Evolutionary conservation across 2,888 invertebrate genomes (phyloP).

Genomic region (Euspilapteryx auroguttella): DNA sequence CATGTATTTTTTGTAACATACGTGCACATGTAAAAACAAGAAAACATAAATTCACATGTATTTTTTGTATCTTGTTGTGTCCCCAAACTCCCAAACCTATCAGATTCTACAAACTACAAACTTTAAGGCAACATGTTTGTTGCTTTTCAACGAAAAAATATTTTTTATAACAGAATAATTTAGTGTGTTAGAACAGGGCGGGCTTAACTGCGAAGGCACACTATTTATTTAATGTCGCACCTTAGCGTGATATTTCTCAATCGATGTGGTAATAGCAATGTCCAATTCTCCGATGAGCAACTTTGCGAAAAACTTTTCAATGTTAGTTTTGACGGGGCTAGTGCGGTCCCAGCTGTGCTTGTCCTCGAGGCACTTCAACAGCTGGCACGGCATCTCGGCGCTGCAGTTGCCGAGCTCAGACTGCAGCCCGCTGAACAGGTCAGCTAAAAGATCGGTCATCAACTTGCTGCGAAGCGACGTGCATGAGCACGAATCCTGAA

Average conservation of each 20-base stretch:
- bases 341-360: slow-evolving; percentile 39
- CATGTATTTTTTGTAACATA: background rate
- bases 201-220: too few species aligned
- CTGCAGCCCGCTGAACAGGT: slow-evolving; percentile 36
- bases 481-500: slow-evolving; percentile 39
- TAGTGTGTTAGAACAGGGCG: too few species aligned
- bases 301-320: slow-evolving; percentile 28
- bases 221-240: too few species aligned
- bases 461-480: slow-evolving; percentile 30
- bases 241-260: slow-evolving; percentile 44
- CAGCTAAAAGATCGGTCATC: slow-evolving; percentile 26
- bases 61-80: too few species aligned
- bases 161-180: too few species aligned
- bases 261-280: slow-evolving; percentile 41
- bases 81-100: too few species aligned
- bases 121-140: too few species aligned
- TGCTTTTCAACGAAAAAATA: too few species aligned
- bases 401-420: slow-evolving; percentile 21
- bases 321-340: slow-evolving; percentile 24
- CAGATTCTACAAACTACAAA: too few species aligned
- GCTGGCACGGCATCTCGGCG: slow-evolving; percentile 33
- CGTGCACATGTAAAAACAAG: background rate
- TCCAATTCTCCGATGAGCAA: slow-evolving; percentile 35
- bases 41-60: too few species aligned
- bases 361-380: slow-evolving; percentile 44